These are phyloP conservation scores for Drosophila quadrilineata DNA, from an alignment of 1,140 invertebrate species.

Conservation along the genomic window DNA sequence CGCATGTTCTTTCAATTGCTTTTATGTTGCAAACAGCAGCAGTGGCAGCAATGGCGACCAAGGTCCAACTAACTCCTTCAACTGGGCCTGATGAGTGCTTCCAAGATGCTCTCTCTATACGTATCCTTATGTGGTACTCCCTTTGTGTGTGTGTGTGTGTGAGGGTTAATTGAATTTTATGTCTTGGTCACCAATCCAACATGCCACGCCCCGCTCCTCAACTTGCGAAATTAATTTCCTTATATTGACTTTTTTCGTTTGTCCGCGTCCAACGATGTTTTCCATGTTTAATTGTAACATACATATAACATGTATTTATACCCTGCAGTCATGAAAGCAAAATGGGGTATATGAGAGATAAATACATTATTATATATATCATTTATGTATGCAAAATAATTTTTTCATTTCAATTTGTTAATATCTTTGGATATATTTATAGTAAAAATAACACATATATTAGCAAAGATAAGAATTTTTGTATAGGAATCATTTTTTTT, in stretches of 20 bases:
- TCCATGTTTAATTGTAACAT: conserved; percentile 10
- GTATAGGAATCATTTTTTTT: too few species aligned
- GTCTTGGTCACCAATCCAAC: conserved; percentile 69
- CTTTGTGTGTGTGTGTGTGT: conserved; percentile 41
- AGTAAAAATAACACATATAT: too few species aligned
- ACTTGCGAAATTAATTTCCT: conserved; percentile 66
- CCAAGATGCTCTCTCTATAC: not conserved
- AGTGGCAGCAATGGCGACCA: conserved; percentile 28
- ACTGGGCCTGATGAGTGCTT: conserved; percentile 46
- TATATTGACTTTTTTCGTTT: conserved; percentile 67
- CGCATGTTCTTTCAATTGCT: conserved; percentile 73
- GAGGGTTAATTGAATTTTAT: conserved; percentile 74
- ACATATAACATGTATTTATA: too few species aligned
- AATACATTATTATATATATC: too few species aligned
- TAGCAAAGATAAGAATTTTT: too few species aligned
- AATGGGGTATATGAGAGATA: too few species aligned
- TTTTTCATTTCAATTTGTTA: too few species aligned
- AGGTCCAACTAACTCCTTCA: conserved; percentile 66
- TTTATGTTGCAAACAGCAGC: conserved; percentile 43
- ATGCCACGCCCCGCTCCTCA: conserved; percentile 21
- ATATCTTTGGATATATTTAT: too few species aligned
- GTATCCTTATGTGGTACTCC: conserved; percentile 24
- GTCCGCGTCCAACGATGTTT: conserved; percentile 5
- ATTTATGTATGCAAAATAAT: too few species aligned
- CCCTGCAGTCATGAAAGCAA: not conserved